Conservation (phyloP, 1,140 invertebrate species). For the Aphelinus atriplicis region DNA sequence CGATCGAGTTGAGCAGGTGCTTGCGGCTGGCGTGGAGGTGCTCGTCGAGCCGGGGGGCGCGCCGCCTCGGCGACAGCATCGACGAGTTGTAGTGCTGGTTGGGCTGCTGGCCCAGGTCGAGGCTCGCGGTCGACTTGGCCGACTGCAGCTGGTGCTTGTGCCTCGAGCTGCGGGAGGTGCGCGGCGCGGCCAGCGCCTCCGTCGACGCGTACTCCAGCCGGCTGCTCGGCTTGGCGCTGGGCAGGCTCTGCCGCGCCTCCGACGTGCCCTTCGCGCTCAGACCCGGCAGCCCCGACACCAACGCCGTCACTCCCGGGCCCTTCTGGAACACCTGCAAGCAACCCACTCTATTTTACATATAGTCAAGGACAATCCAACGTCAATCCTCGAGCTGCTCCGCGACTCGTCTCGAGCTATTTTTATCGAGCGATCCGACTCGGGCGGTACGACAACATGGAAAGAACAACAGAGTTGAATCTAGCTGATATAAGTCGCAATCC, state of each 20-base stretch:
- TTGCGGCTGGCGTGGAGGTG: slow-evolving; percentile 54
- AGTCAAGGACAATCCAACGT: too few relatives aligned
- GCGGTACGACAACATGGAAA: too few relatives aligned
- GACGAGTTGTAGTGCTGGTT: slow-evolving; percentile 46
- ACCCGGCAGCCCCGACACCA: slow-evolving; percentile 70
- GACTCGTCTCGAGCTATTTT: too few relatives aligned
- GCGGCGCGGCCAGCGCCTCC: slow-evolving; percentile 14
- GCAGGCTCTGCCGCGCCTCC: slow-evolving; percentile 57
- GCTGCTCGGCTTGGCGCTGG: slow-evolving; percentile 50
- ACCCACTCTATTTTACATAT: too few relatives aligned
- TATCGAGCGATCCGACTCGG: too few relatives aligned
- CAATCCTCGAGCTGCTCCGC: too few relatives aligned
- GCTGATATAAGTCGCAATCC: too few relatives aligned
- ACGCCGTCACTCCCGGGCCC: slow-evolving; percentile 68
- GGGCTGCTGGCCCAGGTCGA: slow-evolving; percentile 54
- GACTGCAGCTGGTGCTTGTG: slow-evolving; percentile 45
- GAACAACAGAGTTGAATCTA: too few relatives aligned
- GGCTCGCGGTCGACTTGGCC: slow-evolving; percentile 56
- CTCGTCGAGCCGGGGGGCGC: slow-evolving; percentile 49
- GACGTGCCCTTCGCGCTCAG: slow-evolving; percentile 62
- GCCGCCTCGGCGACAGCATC: slow-evolving; percentile 41
- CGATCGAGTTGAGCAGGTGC: slow-evolving; percentile 52
- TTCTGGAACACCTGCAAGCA: slow-evolving; percentile 71
- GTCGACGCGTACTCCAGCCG: slow-evolving; percentile 52
- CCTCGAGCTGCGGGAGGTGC: neutral